phyloP scores from a whole-genome alignment of 2,797 vertebrate species.

The Ctenochaetus hawaiiensis region DNA sequence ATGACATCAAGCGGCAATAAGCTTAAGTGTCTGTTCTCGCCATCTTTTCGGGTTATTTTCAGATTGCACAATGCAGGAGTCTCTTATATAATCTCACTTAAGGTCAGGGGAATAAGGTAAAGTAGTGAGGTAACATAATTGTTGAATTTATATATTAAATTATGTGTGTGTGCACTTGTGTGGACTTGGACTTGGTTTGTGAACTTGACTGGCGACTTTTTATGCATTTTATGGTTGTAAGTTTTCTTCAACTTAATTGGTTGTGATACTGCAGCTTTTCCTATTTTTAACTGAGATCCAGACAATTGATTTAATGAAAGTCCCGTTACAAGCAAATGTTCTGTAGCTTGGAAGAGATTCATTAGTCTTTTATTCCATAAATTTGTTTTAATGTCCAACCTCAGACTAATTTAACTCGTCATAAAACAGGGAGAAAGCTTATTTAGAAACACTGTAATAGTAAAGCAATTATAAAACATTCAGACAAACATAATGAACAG shows the following conservation, averaged over 20 bases:
- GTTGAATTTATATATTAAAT: too few relatives aligned
- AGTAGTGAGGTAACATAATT: too few relatives aligned
- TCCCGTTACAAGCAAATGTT: background rate
- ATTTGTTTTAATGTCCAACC: too few relatives aligned
- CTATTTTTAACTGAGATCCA: background rate
- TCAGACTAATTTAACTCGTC: too few relatives aligned
- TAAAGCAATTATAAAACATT: too few relatives aligned
- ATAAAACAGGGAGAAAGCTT: too few relatives aligned
- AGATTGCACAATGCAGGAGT: conserved; percentile 19
- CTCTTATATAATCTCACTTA: conserved; percentile 19
- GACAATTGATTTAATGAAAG: background rate
- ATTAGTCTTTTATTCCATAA: background rate
- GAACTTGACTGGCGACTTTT: background rate
- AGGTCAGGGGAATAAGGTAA: too few relatives aligned
- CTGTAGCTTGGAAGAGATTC: background rate
- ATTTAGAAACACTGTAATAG: too few relatives aligned
- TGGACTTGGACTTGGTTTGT: background rate
- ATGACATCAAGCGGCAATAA: conserved; percentile 69
- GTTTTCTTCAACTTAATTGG: background rate
- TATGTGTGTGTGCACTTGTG: background rate
- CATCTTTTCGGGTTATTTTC: conserved; percentile 14
- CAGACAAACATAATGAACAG: background rate
- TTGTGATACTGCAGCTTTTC: background rate
- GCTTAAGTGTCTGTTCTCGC: conserved; percentile 9
- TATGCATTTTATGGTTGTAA: background rate